Evolutionary conservation across 1,140 invertebrate species (phyloP), one percentile per base, ranked within the genome.

Genomic region (Rhynchophorus ferrugineus): DNA sequence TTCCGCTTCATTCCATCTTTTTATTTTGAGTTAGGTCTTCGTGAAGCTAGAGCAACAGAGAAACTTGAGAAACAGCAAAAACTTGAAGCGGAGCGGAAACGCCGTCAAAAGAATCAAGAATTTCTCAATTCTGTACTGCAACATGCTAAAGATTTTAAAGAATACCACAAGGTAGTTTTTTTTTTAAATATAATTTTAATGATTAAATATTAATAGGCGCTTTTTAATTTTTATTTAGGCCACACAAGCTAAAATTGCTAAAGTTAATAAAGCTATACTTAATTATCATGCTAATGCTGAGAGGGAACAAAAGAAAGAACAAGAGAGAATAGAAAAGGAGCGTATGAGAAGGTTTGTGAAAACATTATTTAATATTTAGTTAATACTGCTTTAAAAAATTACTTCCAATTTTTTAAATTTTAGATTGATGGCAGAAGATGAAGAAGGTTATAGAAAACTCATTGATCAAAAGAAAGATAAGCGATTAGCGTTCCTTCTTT

Each of bases 381-480:
- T n/a, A n/a, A n/a, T n/a, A n/a, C n/a, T n/a, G n/a, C n/a, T n/a
- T n/a, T n/a, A n/a, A n/a, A n/a, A n/a, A n/a, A n/a, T n/a, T n/a
- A n/a, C n/a, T 13, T n/a, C 11, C 43, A 18, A 39, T 21, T 18
- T 47, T 13, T 37, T 1, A 18, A 29, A 21, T 11, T 56, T 36
- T 18, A 54, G 57, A 62, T 78, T 99, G 33, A 99, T 99, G 95
- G 93, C 90, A 21, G 89, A 94, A 69, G 90, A 94, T 72, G 91
- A 94, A 77, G 90, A 94, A 70, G 90, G 90, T 49, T 91, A 91
- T 71, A 78, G 96, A 59, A 98, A 98, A 72, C 81, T 99, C 36
- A 97, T 99, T 66, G 96, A 99, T 84, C 94, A 99, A 70, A 98
- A 99, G 82, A 99, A 99, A 82, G 96, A 99, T 72, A 96, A 97